Base-by-base conservation (phyloP, 2,797 vertebrate genomes). In the Ptychadena robeensis region DNA sequence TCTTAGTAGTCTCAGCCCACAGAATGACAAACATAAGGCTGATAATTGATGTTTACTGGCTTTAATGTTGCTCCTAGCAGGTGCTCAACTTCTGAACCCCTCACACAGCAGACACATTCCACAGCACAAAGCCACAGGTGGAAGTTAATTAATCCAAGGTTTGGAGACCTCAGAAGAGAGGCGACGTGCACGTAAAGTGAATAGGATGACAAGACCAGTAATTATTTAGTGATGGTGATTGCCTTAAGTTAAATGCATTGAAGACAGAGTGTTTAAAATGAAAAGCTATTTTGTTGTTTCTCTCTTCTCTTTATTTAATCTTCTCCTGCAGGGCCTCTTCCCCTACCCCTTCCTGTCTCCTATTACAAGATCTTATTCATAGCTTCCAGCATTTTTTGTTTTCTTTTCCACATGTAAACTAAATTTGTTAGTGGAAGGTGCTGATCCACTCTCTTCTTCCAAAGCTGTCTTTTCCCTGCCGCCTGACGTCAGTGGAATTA, bases 111-210 rank as follows among this genome's bases (percentile, higher is more conserved):
- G 88, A 88, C 85, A 67, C 84, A 85, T 87, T 92, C 90, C 88
- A 83, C 85, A 73, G 31, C 82, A 89, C 88, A 93, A 92, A 92
- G 91, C 82, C 89, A 85, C 89, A 93, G 89, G 91, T 92, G 88
- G 86, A 90, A 87, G 86, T 65, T 80, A 86, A 84, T 81, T 78
- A 84, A 81, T 38, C 79, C 18, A 71, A 65, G 63, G 81, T 65
- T 83, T 84, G 85, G 38, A 34, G 88, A 86, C 85, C 86, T 88
- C 80, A 83, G 65, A 86, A 90, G 87, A 82, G 88, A 88, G 87
- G 78, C 82, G 71, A 86, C 11, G 65, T 48, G 61, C 10, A 34
- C 67, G 53, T 81, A 80, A 61, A 53, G 70, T 61, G 31, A 9
- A n/a, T 22, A 65, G 53, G 75, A 22, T 18, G 40, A 82, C 1